Evolutionary conservation across 2,888 invertebrate species (phyloP), one percentile per base, ranked within the genome.

Genomic region (Trichopoda pennipes): DNA sequence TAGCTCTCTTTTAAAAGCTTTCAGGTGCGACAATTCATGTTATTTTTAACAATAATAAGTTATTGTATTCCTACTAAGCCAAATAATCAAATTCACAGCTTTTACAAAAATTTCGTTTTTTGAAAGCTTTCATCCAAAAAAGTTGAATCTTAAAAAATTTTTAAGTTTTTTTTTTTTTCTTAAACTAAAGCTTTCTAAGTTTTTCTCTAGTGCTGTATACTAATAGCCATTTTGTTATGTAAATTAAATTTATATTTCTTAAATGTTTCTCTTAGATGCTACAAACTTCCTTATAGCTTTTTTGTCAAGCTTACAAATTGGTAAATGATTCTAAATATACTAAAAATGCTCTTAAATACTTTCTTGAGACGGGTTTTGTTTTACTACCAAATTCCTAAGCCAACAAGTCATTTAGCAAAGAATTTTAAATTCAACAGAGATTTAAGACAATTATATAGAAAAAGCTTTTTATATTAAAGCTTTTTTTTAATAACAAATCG

Each of bases 231-330:
- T 44, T 44, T 44, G 1, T 44, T 44, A 44, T 16, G 16, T 42
- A 42, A 44, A n/a, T n/a, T 14, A 44, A 16, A 44, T 7, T 16
- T n/a, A 44, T 44, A 14, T n/a, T 0, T n/a, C 1, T n/a, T 44
- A 16, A 44, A n/a, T 14, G 28, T 42, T 55, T 21, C 14, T 16
- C 38, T 53, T 69, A 56, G 3, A 42, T 56, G 69, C 61, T 76
- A 82, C 75, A 68, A 75, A 76, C 47, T 66, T 47, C 16, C 79
- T 76, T 79, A 82, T 76, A 82, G 79, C 79, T 73, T 69, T 68
- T 69, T 63, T 72, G n/a, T n/a, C 21, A 49, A 82, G 81, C 79
- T 82, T 82, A 82, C 81, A 79, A 82, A 68, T 44, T 51, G 17
- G 68, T 2, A 51, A 79, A 28, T 23, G 66, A 70, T 61, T 42